Evolutionary conservation across 2,888 invertebrate genomes (phyloP).

Genomic region (Entomobrya multifasciata): DNA sequence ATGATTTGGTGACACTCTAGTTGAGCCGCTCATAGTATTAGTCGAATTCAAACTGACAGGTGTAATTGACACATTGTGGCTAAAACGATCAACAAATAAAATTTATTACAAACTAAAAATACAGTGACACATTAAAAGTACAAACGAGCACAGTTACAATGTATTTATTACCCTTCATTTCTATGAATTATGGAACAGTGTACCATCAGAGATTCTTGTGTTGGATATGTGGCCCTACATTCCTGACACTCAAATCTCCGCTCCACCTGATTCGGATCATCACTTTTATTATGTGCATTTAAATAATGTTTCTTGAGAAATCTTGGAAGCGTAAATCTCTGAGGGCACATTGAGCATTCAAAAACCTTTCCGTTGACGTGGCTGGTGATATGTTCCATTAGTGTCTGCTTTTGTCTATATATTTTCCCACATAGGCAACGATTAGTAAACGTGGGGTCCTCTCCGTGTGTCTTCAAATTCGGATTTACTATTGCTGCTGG

Average conservation of each 20-base stretch:
- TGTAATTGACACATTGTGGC: too few species aligned
- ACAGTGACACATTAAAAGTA: too few species aligned
- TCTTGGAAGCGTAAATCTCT: background rate
- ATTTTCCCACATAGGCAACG: background rate
- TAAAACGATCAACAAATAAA: too few species aligned
- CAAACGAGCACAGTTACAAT: too few species aligned
- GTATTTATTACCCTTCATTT: too few species aligned
- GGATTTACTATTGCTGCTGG: too few species aligned
- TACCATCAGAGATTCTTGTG: background rate
- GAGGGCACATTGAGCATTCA: background rate
- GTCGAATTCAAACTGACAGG: too few species aligned
- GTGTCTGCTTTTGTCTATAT: background rate
- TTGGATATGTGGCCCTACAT: background rate
- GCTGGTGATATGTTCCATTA: background rate
- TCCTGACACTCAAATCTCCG: background rate
- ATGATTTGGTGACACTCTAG: too few species aligned
- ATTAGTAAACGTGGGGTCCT: background rate
- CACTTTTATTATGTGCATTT: background rate
- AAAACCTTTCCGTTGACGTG: background rate
- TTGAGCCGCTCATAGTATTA: too few species aligned
- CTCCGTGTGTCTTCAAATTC: background rate
- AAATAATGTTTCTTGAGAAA: background rate
- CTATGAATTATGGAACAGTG: too few species aligned
- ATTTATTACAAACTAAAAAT: too few species aligned
- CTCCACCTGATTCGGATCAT: background rate